Evolutionary conservation across 2,888 invertebrate genomes (phyloP), one percentile per base, ranked within the genome.

Genomic region (Pristionchus japonicus): DNA sequence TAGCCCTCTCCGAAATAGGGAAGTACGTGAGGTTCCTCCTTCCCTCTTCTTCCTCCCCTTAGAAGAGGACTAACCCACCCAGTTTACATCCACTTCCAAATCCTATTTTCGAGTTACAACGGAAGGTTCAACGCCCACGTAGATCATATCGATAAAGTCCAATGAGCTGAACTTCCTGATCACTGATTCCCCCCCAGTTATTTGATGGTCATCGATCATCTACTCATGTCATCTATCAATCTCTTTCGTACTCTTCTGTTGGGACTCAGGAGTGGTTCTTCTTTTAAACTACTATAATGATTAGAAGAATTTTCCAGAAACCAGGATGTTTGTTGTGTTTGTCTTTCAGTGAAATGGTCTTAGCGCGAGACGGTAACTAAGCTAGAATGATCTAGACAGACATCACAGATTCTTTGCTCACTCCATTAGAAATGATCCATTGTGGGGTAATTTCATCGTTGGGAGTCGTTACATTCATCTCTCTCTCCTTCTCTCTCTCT

Each of bases 61-160:
- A 77, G 77, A 77, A n/a, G 77, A 77, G 43, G n/a, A 47, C n/a
- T n/a, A n/a, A n/a, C 34, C 67, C 67, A 43, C 77, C 77, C 77
- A 77, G 43, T 47, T 77, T 47, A 20, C 77, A 43, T 77, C 43
- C 77, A 74, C 77, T 27, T 77, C 77, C 43, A n/a, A 47, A 77
- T 40, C 40, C 47, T 43, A 77, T 77, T 77, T 43, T 27, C 27
- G 47, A 27, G n/a, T 43, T 20, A 20, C 37, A 37, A 57, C 4
- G 23, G 23, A 74, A 37, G 40, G 40, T 31, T 27, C 70, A 15
- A 11, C 31, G 40, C 77, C 23, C 77, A 43, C 47, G 77, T 77
- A 77, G 77, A 77, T 77, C 77, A 77, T 77, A 77, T 77, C 77
- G 77, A 77, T 77, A 77, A 77, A 77, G 77, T 43, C 37, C 40